A percentile compares a stretch with the other conserved stretches of the same genome.
These are phyloP conservation scores for Mola mola DNA, from an alignment of 2,113 vertebrate genomes.

Conservation along the genomic window DNA sequence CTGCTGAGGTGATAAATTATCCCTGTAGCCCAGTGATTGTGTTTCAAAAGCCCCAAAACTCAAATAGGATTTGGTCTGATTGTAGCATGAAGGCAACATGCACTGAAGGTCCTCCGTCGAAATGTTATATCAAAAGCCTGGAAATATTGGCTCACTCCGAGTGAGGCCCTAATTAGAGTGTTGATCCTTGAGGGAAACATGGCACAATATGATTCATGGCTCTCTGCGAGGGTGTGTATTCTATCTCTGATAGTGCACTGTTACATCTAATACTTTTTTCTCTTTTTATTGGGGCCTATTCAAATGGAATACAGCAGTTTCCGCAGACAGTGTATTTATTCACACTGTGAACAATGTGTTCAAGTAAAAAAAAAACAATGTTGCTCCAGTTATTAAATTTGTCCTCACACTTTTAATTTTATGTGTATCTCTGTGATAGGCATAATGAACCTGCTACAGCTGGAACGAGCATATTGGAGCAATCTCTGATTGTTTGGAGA, in stretches of 20 bases:
- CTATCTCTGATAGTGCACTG: constrained; percentile 6
- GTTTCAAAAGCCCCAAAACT: constrained; percentile 22
- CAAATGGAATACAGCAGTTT: constrained; percentile 28
- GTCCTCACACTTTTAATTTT: constrained; percentile 14
- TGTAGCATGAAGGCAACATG: constrained; percentile 12
- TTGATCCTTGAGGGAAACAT: constrained; percentile 13
- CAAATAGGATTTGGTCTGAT: constrained; percentile 36
- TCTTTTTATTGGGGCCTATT: constrained; percentile 22
- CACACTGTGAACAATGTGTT: constrained; percentile 4
- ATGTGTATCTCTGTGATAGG: constrained; percentile 22
- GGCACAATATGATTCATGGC: constrained; percentile 4
- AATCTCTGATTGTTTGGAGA: constrained; percentile 40
- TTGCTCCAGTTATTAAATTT: constrained; percentile 34
- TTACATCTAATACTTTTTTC: constrained; percentile 37
- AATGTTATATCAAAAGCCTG: constrained; percentile 37
- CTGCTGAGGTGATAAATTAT: constrained; percentile 19
- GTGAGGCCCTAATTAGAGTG: constrained; percentile 21
- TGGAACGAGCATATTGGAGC: constrained; percentile 28
- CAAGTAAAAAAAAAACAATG: constrained; percentile 35
- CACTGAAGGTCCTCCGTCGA: constrained; percentile 10
- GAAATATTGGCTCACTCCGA: constrained; percentile 20
- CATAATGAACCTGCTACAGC: constrained; percentile 11
- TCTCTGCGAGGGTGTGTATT: constrained; percentile 3
- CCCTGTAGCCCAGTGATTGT: background rate
- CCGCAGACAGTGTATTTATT: constrained; percentile 31